phyloP scores from a whole-genome alignment of 2,888 invertebrate species.

The Troides oblongomaculatus region DNA sequence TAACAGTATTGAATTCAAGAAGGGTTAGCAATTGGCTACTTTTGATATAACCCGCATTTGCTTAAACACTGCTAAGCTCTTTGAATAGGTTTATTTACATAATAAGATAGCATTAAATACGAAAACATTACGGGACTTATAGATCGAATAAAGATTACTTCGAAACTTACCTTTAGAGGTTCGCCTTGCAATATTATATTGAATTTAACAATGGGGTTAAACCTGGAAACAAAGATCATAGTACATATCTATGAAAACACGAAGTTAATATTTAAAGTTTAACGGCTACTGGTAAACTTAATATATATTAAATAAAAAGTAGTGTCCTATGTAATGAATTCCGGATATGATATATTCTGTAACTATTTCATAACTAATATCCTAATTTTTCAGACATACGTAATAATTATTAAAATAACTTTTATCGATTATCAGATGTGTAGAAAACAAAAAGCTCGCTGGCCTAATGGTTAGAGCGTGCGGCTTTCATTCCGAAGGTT shows the following conservation, averaged over 20 bases:
- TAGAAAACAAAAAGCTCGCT: too few species aligned
- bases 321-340: neutral
- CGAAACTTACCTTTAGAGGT: constrained; percentile 34
- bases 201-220: too few species aligned
- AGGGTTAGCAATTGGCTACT: constrained; percentile 6
- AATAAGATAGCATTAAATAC: constrained; percentile 51
- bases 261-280: too few species aligned
- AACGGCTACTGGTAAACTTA: too few species aligned
- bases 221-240: too few species aligned
- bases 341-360: neutral
- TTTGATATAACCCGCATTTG: constrained; percentile 31
- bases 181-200: constrained; percentile 12
- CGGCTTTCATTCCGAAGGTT: too few species aligned
- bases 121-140: constrained; percentile 41
- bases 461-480: too few species aligned
- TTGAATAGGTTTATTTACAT: constrained; percentile 57
- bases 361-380: too few species aligned
- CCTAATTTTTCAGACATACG: too few species aligned
- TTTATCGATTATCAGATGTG: too few species aligned
- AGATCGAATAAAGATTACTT: constrained; percentile 53
- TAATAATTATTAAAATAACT: too few species aligned
- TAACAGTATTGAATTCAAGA: constrained; percentile 10
- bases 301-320: neutral
- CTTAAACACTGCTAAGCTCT: constrained; percentile 48
- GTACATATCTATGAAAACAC: too few species aligned